phyloP scores from a whole-genome alignment of 1,140 invertebrate genomes.

The Thalassaphorura encarpata region DNA sequence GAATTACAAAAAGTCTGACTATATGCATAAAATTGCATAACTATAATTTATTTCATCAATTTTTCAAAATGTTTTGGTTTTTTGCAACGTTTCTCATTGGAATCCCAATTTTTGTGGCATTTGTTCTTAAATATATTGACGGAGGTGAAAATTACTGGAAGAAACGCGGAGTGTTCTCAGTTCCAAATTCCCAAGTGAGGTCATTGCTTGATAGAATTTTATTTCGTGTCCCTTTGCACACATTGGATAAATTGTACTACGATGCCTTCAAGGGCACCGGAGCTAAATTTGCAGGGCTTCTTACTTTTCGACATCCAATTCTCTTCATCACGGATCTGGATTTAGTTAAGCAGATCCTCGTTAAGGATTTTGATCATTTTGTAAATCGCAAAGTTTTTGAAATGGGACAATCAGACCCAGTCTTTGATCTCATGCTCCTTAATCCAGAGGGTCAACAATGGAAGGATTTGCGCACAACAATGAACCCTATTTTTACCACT shows the following conservation, averaged over 20 bases:
- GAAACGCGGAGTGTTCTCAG: background rate
- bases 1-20: too few relatives aligned
- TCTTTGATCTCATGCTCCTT: slow-evolving; percentile 1
- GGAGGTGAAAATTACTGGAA: background rate
- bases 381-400: slow-evolving; percentile 4
- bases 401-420: background rate
- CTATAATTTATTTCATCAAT: too few relatives aligned
- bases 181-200: background rate
- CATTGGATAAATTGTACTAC: background rate
- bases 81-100: too few relatives aligned
- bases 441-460: slow-evolving; percentile 40
- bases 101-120: too few relatives aligned
- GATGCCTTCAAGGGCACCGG: background rate
- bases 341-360: slow-evolving; percentile 44
- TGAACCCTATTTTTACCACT: slow-evolving; percentile 49
- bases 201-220: background rate
- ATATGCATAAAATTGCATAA: too few relatives aligned
- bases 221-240: background rate
- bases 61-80: too few relatives aligned
- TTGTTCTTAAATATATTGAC: too few relatives aligned
- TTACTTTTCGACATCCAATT: slow-evolving; percentile 28
- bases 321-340: slow-evolving; percentile 41
- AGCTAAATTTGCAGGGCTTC: background rate
- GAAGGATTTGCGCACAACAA: slow-evolving; percentile 46
- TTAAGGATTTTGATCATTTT: slow-evolving; percentile 48